phyloP scores from a whole-genome alignment of 2,888 invertebrate species.

The Scaptomyza parva region DNA sequence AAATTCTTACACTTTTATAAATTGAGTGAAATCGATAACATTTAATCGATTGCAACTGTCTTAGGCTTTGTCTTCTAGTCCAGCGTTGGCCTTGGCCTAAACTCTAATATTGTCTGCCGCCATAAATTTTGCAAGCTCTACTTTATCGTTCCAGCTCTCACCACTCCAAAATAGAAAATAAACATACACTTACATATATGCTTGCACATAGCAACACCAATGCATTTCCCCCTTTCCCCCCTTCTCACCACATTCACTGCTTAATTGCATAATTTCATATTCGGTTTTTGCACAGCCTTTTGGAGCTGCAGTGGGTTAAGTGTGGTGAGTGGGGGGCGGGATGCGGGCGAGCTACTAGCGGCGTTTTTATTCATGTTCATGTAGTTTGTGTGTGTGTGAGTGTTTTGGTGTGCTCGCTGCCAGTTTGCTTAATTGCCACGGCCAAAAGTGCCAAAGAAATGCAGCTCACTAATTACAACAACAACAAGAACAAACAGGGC shows the following conservation, averaged over 20 bases:
- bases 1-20: not conserved
- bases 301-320: slow-evolving; percentile 12
- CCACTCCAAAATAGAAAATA: too few relatives aligned
- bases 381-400: slow-evolving; percentile 12
- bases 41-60: not conserved
- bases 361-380: slow-evolving; percentile 14
- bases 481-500: slow-evolving; percentile 65
- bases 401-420: slow-evolving; percentile 27
- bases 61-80: not conserved
- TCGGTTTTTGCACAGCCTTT: slow-evolving; percentile 50
- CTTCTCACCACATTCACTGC: slow-evolving; percentile 8
- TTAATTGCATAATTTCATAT: slow-evolving; percentile 76
- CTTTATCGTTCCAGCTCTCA: not conserved
- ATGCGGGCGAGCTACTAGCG: not conserved
- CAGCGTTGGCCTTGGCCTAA: slow-evolving; percentile 18
- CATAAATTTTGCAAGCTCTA: not conserved
- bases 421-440: slow-evolving; percentile 73
- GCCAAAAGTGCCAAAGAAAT: slow-evolving; percentile 77
- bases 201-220: slow-evolving; percentile 3
- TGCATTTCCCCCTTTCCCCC: not conserved
- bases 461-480: slow-evolving; percentile 77
- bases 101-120: not conserved
- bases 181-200: not conserved
- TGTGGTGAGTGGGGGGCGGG: not conserved
- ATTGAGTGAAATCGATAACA: not conserved